These are phyloP conservation scores for Myiotriccus ornatus DNA, from an alignment of 2,797 vertebrate species.

Conservation along the genomic window DNA sequence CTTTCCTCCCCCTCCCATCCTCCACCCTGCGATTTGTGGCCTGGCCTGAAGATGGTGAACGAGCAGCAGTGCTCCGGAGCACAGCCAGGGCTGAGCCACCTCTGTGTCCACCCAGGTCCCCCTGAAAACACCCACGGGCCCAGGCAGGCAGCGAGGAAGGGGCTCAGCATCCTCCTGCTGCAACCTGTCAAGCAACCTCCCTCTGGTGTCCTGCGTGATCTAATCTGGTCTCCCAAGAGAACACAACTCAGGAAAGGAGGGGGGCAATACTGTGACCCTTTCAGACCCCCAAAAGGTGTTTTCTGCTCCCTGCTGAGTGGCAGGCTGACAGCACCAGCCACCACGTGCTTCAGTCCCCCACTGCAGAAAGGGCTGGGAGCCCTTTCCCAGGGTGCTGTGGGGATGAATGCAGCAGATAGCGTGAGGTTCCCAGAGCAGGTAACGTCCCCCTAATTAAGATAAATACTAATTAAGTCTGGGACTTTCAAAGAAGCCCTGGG, in stretches of 20 bases:
- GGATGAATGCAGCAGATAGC: conserved; percentile 32
- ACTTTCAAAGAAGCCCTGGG: conserved; percentile 63
- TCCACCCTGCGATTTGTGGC: conserved; percentile 44
- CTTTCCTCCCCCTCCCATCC: conserved; percentile 11
- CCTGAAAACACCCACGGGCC: accelerated
- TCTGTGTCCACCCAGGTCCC: neutral
- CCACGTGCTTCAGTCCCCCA: neutral
- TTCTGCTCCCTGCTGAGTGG: neutral
- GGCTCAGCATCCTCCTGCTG: neutral
- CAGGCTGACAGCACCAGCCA: neutral
- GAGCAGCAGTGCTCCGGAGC: neutral
- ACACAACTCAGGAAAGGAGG: neutral
- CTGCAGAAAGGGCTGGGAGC: neutral
- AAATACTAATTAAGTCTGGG: conserved; percentile 70
- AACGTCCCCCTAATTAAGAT: conserved; percentile 62
- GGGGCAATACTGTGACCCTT: neutral
- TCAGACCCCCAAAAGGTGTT: neutral
- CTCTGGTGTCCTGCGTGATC: neutral
- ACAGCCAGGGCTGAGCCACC: neutral
- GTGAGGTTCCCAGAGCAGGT: conserved; percentile 48
- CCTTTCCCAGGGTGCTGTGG: conserved; percentile 12
- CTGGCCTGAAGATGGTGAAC: conserved; percentile 59
- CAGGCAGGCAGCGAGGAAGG: accelerated
- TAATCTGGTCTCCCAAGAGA: neutral
- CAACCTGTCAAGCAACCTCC: accelerated